Percentiles rank a stretch among this genome's conserved stretches.
Conservation (phyloP, 2,888 invertebrate species). For the Noctuana brunneofusca region DNA sequence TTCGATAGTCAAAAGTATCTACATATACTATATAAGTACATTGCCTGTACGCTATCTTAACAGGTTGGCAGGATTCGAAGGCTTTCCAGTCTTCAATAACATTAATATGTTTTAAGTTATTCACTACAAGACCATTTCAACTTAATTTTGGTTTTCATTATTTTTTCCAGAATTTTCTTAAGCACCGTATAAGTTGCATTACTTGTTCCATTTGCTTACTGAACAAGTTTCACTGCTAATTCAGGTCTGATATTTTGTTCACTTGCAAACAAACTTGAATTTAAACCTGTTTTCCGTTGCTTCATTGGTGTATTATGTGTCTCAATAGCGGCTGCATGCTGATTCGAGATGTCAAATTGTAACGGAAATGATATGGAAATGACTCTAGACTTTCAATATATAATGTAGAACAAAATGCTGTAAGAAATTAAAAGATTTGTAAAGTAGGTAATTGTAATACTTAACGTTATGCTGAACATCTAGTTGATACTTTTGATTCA, state of each 20-base stretch:
- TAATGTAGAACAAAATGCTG: not conserved
- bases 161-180: slow-evolving; percentile 9
- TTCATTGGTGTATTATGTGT: slow-evolving; percentile 30
- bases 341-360: slow-evolving; percentile 19
- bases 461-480: too few relatives aligned
- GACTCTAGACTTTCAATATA: not conserved
- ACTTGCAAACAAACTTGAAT: slow-evolving; percentile 16
- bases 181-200: slow-evolving; percentile 8
- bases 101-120: not conserved
- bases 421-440: too few relatives aligned
- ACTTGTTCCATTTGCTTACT: slow-evolving; percentile 25
- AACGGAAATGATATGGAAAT: slow-evolving; percentile 10
- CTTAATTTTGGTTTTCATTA: not conserved
- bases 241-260: slow-evolving; percentile 26
- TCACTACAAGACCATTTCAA: not conserved
- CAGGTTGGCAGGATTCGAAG: not conserved
- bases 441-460: too few relatives aligned
- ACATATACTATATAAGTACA: too few relatives aligned
- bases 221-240: slow-evolving; percentile 26
- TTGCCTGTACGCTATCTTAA: not conserved
- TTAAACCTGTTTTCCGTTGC: slow-evolving; percentile 29
- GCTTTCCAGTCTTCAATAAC: not conserved
- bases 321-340: slow-evolving; percentile 12
- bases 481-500: too few relatives aligned
- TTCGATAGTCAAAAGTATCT: not conserved